These are phyloP conservation scores for Psilopsiagon aymara DNA, from an alignment of 2,113 vertebrate genomes.

Conservation along the genomic window DNA sequence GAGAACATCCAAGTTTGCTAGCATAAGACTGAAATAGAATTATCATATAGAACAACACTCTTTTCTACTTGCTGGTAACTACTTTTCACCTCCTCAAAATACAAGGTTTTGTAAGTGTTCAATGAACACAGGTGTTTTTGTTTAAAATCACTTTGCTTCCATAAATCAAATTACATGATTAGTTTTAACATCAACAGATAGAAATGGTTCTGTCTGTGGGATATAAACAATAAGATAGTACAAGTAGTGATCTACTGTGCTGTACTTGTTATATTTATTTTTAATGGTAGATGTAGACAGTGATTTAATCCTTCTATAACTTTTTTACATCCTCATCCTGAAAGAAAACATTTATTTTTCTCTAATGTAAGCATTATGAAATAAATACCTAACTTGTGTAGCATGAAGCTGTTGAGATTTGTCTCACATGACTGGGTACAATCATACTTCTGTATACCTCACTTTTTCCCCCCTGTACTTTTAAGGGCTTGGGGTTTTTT, in stretches of 20 bases:
- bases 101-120: neutral
- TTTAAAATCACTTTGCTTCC: neutral
- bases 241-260: neutral
- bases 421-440: conserved; percentile 29
- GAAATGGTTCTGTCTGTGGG: neutral
- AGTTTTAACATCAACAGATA: neutral
- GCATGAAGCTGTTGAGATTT: neutral
- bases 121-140: neutral
- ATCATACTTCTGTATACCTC: neutral
- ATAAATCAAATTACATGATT: neutral
- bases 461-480: neutral
- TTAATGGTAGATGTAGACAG: neutral
- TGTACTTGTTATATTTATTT: neutral
- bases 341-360: neutral
- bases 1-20: neutral
- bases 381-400: neutral
- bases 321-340: neutral
- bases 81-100: neutral
- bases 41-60: neutral
- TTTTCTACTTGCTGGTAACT: neutral
- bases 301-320: neutral
- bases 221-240: neutral
- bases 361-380: neutral
- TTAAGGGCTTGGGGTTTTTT: neutral
- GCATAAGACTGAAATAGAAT: neutral